phyloP scores from a whole-genome alignment of 2,888 invertebrate genomes.

The Pandemis heparana region DNA sequence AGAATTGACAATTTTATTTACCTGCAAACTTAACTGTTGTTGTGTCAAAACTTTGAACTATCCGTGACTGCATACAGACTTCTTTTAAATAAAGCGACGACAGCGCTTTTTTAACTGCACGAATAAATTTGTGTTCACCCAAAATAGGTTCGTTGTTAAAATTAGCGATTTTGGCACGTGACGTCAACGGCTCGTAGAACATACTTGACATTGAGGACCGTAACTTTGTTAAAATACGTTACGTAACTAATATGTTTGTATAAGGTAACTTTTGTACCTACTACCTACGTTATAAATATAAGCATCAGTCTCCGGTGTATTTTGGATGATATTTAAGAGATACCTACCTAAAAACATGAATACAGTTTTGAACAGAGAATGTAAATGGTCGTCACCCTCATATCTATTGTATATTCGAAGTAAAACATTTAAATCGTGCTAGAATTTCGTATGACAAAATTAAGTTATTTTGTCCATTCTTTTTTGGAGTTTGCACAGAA shows the following conservation, averaged over 20 bases:
- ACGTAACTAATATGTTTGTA: background rate
- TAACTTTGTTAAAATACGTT: background rate
- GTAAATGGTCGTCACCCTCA: too few relatives aligned
- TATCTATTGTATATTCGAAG: too few relatives aligned
- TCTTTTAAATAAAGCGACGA: background rate
- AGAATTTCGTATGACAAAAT: too few relatives aligned
- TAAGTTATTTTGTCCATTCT: too few relatives aligned
- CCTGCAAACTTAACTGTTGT: background rate
- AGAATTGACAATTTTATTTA: constrained; percentile 1
- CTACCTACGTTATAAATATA: too few relatives aligned
- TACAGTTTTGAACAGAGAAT: too few relatives aligned
- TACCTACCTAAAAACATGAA: too few relatives aligned
- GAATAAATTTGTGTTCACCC: background rate
- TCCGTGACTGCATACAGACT: background rate
- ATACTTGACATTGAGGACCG: background rate
- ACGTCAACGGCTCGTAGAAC: background rate
- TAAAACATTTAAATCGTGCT: too few relatives aligned
- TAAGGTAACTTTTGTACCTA: too few relatives aligned
- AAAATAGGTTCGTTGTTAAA: background rate
- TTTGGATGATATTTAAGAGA: too few relatives aligned
- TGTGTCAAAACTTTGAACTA: background rate
- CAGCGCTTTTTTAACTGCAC: background rate
- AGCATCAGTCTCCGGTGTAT: too few relatives aligned
- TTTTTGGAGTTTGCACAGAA: too few relatives aligned
- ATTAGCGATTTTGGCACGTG: constrained; percentile 1